Base-by-base conservation (phyloP, 2,888 invertebrate genomes). In the Folsomia manolachei region DNA sequence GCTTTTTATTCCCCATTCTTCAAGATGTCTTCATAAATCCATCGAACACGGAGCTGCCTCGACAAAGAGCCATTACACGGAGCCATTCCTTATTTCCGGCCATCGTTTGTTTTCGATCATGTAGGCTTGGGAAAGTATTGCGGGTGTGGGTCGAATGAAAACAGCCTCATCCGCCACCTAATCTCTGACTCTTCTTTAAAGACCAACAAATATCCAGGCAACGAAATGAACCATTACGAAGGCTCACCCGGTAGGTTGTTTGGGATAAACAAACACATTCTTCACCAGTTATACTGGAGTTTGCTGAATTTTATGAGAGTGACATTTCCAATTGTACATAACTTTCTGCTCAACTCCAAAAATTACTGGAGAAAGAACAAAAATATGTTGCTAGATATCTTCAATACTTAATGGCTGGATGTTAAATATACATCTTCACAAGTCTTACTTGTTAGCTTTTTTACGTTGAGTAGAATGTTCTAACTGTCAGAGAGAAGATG, bases 71-170 rank as follows among this genome's bases (percentile, higher is more conserved):
- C 75, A 71, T 73, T 73, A 73, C 73, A 73, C 71, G 71, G 73
- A 76, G 72, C 72, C 72, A 74, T 76, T 77, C 77, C 75, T 71
- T 77, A 75, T 71, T 76, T 77, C 77, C 73, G 66, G 73, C 77
- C 71, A 75, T 77, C 75, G 77, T 77, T 77, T 77, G 77, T 75
- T 77, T 77, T 77, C 77, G 71, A 77, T 39, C 39, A 39, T 39
- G 39, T 39, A 39, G 39, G 39, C 39, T 9, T 39, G 39, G 39
- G 4, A 39, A 14, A 4, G 7, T 39, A 9, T 39, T 39, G 68
- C 60, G 70, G 68, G 69, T 69, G 76, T 71, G 75, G 62, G 66
- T 70, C 66, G 75, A 73, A 75, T 73, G 70, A 73, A 71, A 71
- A 73, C 60, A 69, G 60, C 61, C 68, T 60, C 68, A 27, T 39